These are phyloP conservation scores for Diorhabda carinulata DNA, from an alignment of 1,140 invertebrate genomes.

Conservation along the genomic window DNA sequence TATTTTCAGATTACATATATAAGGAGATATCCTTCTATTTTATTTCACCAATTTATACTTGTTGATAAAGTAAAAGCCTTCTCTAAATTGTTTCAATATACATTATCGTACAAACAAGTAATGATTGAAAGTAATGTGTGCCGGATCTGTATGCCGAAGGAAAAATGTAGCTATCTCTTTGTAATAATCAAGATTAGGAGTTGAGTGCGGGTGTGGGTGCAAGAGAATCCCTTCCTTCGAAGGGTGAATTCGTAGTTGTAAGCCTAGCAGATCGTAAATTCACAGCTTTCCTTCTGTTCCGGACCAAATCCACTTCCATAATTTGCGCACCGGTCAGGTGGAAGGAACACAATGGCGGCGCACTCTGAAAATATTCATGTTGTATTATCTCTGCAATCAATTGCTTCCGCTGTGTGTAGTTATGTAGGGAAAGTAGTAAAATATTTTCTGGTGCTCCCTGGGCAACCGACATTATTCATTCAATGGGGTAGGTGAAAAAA, in stretches of 20 bases:
- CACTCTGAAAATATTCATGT: not conserved
- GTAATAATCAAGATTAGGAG: conserved; percentile 2
- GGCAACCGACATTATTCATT: too few species aligned
- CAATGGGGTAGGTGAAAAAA: too few species aligned
- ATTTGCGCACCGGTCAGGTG: conserved; percentile 1
- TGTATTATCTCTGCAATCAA: not conserved
- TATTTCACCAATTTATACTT: too few species aligned
- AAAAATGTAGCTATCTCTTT: not conserved
- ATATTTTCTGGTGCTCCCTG: too few species aligned
- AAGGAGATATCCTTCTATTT: too few species aligned
- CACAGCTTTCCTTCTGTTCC: conserved; percentile 1
- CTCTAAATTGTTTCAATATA: too few species aligned
- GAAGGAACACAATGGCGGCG: not conserved
- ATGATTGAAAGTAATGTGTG: not conserved
- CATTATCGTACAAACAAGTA: too few species aligned
- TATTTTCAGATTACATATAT: too few species aligned
- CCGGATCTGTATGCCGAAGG: not conserved
- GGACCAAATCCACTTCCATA: not conserved
- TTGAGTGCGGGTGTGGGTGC: not conserved
- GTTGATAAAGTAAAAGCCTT: too few species aligned
- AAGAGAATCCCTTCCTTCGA: not conserved
- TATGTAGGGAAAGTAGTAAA: too few species aligned
- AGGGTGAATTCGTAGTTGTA: not conserved
- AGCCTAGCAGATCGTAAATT: conserved; percentile 2
- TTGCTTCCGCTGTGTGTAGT: too few species aligned